phyloP scores from a whole-genome alignment of 2,113 vertebrate species.

The Phylloscopus whistleri region DNA sequence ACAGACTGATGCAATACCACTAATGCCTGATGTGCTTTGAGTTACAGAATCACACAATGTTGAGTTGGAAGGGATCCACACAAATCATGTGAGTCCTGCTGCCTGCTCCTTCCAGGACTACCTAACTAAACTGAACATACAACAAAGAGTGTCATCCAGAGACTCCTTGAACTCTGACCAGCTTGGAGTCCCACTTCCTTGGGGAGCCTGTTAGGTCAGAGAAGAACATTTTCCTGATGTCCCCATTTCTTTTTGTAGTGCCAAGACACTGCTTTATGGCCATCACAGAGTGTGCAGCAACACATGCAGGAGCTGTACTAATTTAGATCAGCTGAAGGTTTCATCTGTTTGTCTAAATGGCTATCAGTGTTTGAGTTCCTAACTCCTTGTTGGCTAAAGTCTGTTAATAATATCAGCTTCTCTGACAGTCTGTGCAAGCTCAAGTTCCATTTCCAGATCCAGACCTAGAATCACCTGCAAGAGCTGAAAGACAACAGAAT shows the following conservation, averaged over 20 bases:
- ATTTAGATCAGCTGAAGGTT: background rate
- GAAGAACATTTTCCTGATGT: background rate
- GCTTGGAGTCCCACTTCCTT: background rate
- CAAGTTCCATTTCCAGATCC: background rate
- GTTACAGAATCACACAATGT: background rate
- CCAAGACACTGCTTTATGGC: background rate
- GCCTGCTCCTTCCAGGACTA: background rate
- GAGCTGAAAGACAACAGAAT: background rate
- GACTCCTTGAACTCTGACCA: background rate
- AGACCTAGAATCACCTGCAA: background rate
- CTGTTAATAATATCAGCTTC: background rate
- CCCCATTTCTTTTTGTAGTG: background rate
- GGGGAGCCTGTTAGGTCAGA: background rate
- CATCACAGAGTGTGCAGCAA: background rate
- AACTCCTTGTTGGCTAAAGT: background rate
- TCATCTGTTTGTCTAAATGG: background rate
- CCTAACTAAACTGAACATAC: background rate
- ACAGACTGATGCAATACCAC: background rate
- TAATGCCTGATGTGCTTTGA: background rate
- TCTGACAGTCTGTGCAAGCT: background rate
- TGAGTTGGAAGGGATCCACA: background rate
- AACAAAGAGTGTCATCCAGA: background rate
- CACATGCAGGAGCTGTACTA: background rate
- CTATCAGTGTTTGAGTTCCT: background rate
- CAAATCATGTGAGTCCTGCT: background rate